Conservation (phyloP, 2,113 vertebrate species). For the Galemys pyrenaicus region DNA sequence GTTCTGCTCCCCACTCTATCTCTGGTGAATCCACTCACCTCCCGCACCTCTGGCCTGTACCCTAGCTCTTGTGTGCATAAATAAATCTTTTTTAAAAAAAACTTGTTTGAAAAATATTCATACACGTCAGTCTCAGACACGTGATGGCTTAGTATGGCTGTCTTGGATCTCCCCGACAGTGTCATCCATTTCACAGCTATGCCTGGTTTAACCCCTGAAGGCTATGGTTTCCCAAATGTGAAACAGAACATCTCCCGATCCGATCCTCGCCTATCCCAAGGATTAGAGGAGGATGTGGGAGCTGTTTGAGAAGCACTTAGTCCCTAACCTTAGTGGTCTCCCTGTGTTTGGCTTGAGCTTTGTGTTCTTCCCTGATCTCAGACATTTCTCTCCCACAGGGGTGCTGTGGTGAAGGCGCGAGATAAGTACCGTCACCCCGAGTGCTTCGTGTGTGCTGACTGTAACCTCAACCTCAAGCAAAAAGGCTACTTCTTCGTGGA, state of each 20-base stretch:
- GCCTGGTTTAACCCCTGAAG: no score
- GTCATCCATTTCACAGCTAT: not conserved
- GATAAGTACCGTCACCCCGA: constrained; percentile 96
- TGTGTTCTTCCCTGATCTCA: not conserved
- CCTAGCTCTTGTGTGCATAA: no score
- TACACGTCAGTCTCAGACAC: accelerated
- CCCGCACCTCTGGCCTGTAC: no score
- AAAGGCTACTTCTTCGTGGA: constrained; percentile 98
- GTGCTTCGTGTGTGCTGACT: constrained; percentile 97
- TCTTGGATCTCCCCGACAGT: not conserved
- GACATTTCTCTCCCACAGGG: constrained; percentile 82
- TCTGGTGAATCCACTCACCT: no score
- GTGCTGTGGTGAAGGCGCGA: constrained; percentile 95
- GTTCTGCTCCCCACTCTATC: no score
- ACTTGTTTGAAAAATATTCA: not conserved
- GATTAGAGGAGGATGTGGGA: no score
- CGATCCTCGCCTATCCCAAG: no score
- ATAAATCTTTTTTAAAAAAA: no score
- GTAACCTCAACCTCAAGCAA: constrained; percentile 96
- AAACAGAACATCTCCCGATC: not conserved
- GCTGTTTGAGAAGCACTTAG: no score
- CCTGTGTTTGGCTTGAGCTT: not conserved
- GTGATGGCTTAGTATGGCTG: accelerated
- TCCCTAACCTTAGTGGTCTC: accelerated
- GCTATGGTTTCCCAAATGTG: not conserved